Conservation (phyloP, 2,888 invertebrate species). For the Nomada ruficornis region DNA sequence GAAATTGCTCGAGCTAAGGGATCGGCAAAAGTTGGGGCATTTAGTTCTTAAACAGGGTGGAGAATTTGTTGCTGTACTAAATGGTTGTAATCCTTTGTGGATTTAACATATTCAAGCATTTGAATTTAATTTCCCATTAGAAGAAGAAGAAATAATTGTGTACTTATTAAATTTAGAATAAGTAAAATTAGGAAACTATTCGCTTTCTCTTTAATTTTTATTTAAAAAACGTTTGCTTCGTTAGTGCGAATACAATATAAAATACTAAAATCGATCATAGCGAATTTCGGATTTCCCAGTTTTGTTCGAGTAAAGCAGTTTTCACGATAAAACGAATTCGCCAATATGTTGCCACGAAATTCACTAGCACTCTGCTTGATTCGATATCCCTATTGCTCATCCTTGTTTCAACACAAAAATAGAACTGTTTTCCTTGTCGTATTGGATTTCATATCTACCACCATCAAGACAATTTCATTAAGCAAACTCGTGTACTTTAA, state of each 20-base stretch:
- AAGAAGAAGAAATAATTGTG: no score
- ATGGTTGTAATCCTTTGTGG: not conserved
- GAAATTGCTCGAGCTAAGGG: slow-evolving; percentile 10
- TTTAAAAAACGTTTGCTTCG: no score
- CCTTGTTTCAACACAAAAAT: slow-evolving; percentile 41
- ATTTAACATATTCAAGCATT: not conserved
- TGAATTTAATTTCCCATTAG: not conserved
- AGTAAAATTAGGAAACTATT: no score
- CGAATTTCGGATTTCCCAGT: not conserved
- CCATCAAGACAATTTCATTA: slow-evolving; percentile 46
- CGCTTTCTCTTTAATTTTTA: no score
- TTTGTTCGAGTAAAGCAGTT: not conserved
- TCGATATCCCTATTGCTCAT: slow-evolving; percentile 24
- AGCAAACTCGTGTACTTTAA: not conserved
- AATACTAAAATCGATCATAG: not conserved
- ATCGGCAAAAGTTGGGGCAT: slow-evolving; percentile 4
- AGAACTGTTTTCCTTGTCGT: slow-evolving; percentile 35
- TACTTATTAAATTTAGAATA: no score
- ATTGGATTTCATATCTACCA: slow-evolving; percentile 44
- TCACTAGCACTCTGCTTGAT: slow-evolving; percentile 47
- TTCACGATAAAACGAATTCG: slow-evolving; percentile 17
- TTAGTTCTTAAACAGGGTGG: slow-evolving; percentile 7
- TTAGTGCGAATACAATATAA: not conserved
- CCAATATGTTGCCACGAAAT: slow-evolving; percentile 25
- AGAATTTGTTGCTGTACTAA: not conserved